Evolutionary conservation across 2,113 vertebrate species (phyloP).

Genomic region (Cynopterus brachyotis): DNA sequence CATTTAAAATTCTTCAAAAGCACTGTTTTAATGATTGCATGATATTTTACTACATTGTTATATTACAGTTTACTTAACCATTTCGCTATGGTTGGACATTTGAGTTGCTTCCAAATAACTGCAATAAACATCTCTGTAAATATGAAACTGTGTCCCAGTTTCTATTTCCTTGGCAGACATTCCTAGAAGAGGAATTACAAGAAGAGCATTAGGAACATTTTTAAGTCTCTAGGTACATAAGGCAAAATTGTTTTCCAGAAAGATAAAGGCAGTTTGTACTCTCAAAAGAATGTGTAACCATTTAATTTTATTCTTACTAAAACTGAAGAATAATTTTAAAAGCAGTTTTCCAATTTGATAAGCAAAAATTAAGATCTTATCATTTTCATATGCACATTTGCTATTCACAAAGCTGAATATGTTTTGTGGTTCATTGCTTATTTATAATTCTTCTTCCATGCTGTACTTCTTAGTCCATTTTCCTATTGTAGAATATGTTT

Average conservation of each 20-base stretch:
- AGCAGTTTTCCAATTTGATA: background rate
- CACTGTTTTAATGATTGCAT: constrained; percentile 33
- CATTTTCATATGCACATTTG: background rate
- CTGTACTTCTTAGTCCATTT: background rate
- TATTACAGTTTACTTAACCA: constrained; percentile 22
- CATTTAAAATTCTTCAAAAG: constrained; percentile 55
- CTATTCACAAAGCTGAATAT: background rate
- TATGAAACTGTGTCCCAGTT: constrained; percentile 54
- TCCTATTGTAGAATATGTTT: background rate
- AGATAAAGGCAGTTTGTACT: constrained; percentile 5
- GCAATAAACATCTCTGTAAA: constrained; percentile 43
- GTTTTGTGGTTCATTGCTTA: background rate
- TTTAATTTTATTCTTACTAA: background rate
- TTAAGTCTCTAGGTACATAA: constrained; percentile 27
- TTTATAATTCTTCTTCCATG: background rate
- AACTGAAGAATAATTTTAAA: background rate
- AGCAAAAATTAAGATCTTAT: background rate
- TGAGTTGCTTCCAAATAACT: constrained; percentile 54
- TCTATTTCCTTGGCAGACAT: constrained; percentile 43
- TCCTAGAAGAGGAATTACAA: constrained; percentile 42
- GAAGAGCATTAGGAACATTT: constrained; percentile 33
- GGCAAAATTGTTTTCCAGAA: constrained; percentile 45
- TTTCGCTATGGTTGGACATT: background rate
- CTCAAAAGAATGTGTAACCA: background rate
- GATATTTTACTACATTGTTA: constrained; percentile 8